Evolutionary conservation across 2,888 invertebrate species (phyloP).

Genomic region (Dicycla oo): DNA sequence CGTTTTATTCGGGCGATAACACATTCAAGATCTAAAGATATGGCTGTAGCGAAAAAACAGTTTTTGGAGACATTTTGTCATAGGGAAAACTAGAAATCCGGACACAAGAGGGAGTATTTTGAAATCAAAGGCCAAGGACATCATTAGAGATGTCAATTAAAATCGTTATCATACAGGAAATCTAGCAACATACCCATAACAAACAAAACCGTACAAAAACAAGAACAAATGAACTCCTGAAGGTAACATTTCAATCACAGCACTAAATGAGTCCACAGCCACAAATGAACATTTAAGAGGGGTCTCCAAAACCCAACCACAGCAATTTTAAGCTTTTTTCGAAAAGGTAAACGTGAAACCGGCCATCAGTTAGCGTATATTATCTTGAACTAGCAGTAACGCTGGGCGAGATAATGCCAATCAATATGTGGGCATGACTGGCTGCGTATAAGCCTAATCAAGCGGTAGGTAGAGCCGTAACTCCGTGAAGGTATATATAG

Average conservation of each 20-base stretch:
- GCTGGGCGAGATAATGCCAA: slow-evolving; percentile 80
- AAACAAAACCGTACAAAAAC: slow-evolving; percentile 47
- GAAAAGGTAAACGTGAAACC: slow-evolving; percentile 69
- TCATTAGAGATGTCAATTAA: neutral
- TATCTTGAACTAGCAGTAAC: slow-evolving; percentile 83
- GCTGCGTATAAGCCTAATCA: slow-evolving; percentile 80
- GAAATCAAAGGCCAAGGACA: slow-evolving; percentile 2
- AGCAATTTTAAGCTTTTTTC: slow-evolving; percentile 57
- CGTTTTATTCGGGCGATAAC: slow-evolving; percentile 51
- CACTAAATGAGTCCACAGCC: slow-evolving; percentile 62
- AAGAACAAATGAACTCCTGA: slow-evolving; percentile 44
- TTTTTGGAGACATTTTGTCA: neutral
- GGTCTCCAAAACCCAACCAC: slow-evolving; percentile 59
- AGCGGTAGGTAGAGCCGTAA: slow-evolving; percentile 72
- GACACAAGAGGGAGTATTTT: neutral
- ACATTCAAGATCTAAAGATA: slow-evolving; percentile 31
- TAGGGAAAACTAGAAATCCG: neutral
- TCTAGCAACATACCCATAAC: slow-evolving; percentile 48
- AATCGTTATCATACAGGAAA: slow-evolving; percentile 4
- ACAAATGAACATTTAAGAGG: slow-evolving; percentile 65
- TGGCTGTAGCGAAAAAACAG: neutral
- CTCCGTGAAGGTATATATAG: slow-evolving; percentile 70
- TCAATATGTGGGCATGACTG: slow-evolving; percentile 80
- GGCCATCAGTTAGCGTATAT: slow-evolving; percentile 83
- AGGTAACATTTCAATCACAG: slow-evolving; percentile 57